phyloP scores from a whole-genome alignment of 2,113 vertebrate genomes.

The Puffinus mauretanicus region DNA sequence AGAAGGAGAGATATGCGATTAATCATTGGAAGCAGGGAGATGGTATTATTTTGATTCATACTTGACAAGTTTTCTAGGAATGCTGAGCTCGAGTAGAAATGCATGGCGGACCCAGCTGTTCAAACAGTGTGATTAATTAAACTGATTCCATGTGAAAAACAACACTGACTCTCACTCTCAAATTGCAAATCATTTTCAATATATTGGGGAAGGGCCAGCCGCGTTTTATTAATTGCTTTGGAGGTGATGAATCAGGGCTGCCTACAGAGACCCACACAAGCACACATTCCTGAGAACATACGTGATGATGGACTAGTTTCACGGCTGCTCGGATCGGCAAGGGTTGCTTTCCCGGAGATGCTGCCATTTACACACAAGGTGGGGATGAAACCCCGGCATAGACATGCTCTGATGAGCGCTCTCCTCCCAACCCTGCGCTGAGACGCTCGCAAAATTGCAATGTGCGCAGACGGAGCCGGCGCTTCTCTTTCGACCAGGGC shows the following conservation, averaged over 20 bases:
- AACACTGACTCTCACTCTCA: slow-evolving; percentile 80
- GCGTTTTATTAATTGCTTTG: slow-evolving; percentile 70
- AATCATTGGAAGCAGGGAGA: slow-evolving; percentile 72
- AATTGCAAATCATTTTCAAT: slow-evolving; percentile 75
- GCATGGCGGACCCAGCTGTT: slow-evolving; percentile 90
- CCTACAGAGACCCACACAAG: slow-evolving; percentile 53
- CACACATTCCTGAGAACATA: slow-evolving; percentile 56
- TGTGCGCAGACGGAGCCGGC: not conserved
- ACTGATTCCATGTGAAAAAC: slow-evolving; percentile 96
- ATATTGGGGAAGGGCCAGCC: slow-evolving; percentile 69
- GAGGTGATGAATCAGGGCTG: slow-evolving; percentile 67
- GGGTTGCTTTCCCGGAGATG: not conserved
- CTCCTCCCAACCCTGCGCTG: not conserved
- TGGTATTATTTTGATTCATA: slow-evolving; percentile 82
- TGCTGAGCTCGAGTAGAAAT: slow-evolving; percentile 77
- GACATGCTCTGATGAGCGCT: not conserved
- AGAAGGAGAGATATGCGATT: slow-evolving; percentile 70
- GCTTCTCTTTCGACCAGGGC: not conserved
- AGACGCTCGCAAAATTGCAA: not conserved
- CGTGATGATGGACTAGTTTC: slow-evolving; percentile 50
- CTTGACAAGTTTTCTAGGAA: slow-evolving; percentile 80
- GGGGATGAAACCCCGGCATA: not conserved
- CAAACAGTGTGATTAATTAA: slow-evolving; percentile 99
- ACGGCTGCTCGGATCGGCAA: not conserved
- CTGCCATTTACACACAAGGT: slow-evolving; percentile 15